A percentile compares a stretch with the other conserved stretches of the same genome.
Conservation (phyloP, 2,888 invertebrate species). For the Drepana falcataria region DNA sequence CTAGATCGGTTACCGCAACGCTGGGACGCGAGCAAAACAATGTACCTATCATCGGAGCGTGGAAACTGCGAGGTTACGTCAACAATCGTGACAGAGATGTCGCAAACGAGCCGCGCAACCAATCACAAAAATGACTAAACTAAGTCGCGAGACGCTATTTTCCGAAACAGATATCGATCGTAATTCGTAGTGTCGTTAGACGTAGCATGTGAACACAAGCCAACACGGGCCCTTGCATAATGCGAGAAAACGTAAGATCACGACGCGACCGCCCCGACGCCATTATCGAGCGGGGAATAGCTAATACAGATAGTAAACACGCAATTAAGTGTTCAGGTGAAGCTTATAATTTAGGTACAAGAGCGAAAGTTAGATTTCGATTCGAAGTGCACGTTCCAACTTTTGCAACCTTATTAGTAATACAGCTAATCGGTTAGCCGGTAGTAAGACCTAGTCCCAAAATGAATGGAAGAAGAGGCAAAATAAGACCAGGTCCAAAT, state of each 20-base stretch:
- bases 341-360: slow-evolving; percentile 47
- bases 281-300: slow-evolving; percentile 42
- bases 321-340: slow-evolving; percentile 48
- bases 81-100: slow-evolving; percentile 52
- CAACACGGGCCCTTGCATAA: slow-evolving; percentile 54
- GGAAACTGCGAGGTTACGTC: slow-evolving; percentile 50
- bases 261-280: slow-evolving; percentile 46
- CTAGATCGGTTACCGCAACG: slow-evolving; percentile 14
- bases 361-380: slow-evolving; percentile 34
- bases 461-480: too few species aligned
- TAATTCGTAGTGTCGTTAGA: slow-evolving; percentile 18
- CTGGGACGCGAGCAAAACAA: slow-evolving; percentile 18
- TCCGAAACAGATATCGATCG: slow-evolving; percentile 50
- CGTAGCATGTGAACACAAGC: slow-evolving; percentile 40
- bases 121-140: slow-evolving; percentile 53
- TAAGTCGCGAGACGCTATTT: slow-evolving; percentile 37
- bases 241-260: slow-evolving; percentile 53
- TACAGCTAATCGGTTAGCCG: slow-evolving; percentile 14
- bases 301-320: slow-evolving; percentile 48
- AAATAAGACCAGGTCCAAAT: too few species aligned
- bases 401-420: slow-evolving; percentile 24
- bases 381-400: slow-evolving; percentile 24
- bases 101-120: slow-evolving; percentile 47
- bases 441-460: too few species aligned
- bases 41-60: slow-evolving; percentile 44